Base-by-base conservation (phyloP, 1,140 invertebrate genomes). In the Pogonognathellus flavescens region DNA sequence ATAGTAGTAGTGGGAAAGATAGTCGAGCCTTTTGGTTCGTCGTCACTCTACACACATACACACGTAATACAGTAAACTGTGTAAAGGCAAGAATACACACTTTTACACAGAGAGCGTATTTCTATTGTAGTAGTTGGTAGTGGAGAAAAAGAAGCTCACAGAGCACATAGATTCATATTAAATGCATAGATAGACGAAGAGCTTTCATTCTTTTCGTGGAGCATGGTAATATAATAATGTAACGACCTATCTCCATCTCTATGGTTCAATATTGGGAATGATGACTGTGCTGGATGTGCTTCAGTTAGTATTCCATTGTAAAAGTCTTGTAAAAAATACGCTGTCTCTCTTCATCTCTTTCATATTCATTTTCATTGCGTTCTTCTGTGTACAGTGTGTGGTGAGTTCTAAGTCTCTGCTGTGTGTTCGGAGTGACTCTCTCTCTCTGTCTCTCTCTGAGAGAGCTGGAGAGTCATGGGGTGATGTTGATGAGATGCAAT, bases 271-370 rank as follows among this genome's bases (percentile, higher is more conserved):
- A 76, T 76, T 41, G 31, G 70, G 25, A 76, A 76, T 76, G 70
- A 76, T 76, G 70, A 76, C 70, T 76, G 41, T 76, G 70, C 41
- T 76, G 41, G 70, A 76, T 76, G 70, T 76, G 70, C 70, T 50
- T 76, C 70, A 49, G 70, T 76, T 76, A 76, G 70, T 76, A 50
- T 76, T 76, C 70, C 70, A 76, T 76, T 76, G 70, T 76, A 76
- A 76, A 76, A 66, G 22, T 18, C 14, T n/a, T 7, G 22, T 76
- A 76, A 76, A 76, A 76, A 76, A 76, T 76, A 76, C 70, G 16
- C 70, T 76, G 70, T 76, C 70, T 76, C 70, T 76, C 31, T 76
- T 76, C 70, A 50, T 76, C 70, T 76, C 70, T 50, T 76, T 76
- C 70, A 76, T 76, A 76, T 76, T 76, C 70, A 76, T 76, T 76